Base-by-base conservation (phyloP, 2,888 invertebrate species). In the Deilephila elpenor region DNA sequence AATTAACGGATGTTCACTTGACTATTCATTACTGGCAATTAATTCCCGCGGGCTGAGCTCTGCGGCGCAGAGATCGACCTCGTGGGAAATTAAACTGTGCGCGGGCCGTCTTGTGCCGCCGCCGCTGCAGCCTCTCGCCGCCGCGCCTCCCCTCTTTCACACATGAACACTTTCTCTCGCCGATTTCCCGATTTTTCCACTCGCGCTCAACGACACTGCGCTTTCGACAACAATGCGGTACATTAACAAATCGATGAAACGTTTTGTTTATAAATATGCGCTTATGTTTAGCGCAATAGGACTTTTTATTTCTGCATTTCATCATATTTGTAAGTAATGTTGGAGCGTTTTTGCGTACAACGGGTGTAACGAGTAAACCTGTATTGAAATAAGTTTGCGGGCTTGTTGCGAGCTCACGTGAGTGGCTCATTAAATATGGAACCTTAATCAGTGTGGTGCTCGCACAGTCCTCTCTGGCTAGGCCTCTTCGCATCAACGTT, bases 1-100 rank as follows among this genome's bases (percentile, higher is more conserved):
- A 94, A 94, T 94, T 93, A 94, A 93, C 91, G 88, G 91, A 88
- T 88, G 91, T 90, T 93, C 93, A 93, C 94, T 94, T 91, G 93
- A 91, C 94, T 94, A 94, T 94, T 94, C 94, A 94, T 94, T 94
- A 93, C 93, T 93, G 89, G 93, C 94, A 94, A 93, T 94, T 94
- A 94, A 94, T 93, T 94, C 94, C 94, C 94, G 93, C 94, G 94
- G 92, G 94, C 89, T 90, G 91, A 85, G 92, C 93, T 90, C 89
- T 89, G 91, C 91, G 92, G 91, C 92, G 90, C 93, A 87, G 92
- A 94, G 94, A 94, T 94, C 93, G 94, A 93, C 94, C 94, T 94
- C 94, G 92, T 93, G 94, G 94, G 94, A 94, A 94, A 94, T 94
- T 94, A 94, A 94, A 94, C 93, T 93, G 91, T 88, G 91, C 91